Base-by-base conservation (phyloP, 2,797 vertebrate species). In the Naso thynnoides region DNA sequence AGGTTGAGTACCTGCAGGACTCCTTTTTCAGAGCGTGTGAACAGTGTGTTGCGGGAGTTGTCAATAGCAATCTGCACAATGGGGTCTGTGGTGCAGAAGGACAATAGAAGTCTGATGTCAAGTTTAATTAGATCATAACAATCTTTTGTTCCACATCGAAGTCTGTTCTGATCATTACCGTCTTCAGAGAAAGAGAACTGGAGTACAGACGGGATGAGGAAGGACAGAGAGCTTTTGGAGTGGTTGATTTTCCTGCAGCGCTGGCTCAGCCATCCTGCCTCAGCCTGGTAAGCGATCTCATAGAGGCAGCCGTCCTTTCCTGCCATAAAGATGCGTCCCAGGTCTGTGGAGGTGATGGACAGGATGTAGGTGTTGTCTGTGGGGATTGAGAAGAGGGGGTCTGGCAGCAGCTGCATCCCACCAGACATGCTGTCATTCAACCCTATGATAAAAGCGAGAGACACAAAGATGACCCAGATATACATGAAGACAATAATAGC, bases 161-260 rank as follows among this genome's bases (percentile, higher is more conserved):
- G 15, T 2, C 8, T 23, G 26, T 29, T 13, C n/a, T 16, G 59
- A 36, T 61, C 56, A 95, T 91, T 79, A 99, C 98, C 98, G 57
- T 99, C 98, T 86, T 99, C 97, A 56, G 97, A 99, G 82, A 99
- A 99, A 0, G 96, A 97, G 87, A 99, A 99, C 74, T 99, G 97
- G 7, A 99, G 95, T 78, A 98, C 90, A 0, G 98, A 98, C 7
- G 98, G 98, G 69, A 99, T 70, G 33, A 99, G 97, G 87, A 99
- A 99, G 73, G 97, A 99, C 60, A 99, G 89, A 0, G 94, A 78
- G 41, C 97, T 97, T 91, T 98, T 99, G 4, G 98, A 99, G 89
- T 99, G 98, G 91, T 99, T 99, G 75, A 99, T 99, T 91, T 99
- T 99, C 75, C 95, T 91, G 86, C 97, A 99, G 49, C 97, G 95